A percentile compares a stretch with the other conserved stretches of the same genome.
These are phyloP conservation scores for Hetaerina titia DNA, from an alignment of 2,888 invertebrate genomes.

Conservation along the genomic window DNA sequence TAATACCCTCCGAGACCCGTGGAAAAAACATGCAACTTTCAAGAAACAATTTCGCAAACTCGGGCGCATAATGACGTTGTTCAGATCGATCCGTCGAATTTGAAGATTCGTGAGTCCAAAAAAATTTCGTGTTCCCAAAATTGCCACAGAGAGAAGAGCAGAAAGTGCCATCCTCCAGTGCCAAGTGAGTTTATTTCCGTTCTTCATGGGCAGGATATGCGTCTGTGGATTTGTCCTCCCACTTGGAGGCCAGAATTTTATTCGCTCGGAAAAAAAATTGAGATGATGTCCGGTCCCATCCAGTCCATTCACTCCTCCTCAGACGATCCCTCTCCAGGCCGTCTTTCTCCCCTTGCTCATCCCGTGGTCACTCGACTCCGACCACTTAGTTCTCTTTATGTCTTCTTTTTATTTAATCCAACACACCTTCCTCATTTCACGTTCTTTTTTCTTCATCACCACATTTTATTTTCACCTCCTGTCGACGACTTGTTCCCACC, in stretches of 20 bases:
- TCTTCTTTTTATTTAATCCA: not conserved
- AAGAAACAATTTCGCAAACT: not conserved
- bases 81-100: not conserved
- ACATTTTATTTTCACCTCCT: not conserved
- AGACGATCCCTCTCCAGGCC: not conserved
- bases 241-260: not conserved
- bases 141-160: not conserved
- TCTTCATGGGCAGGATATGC: not conserved
- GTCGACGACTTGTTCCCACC: not conserved
- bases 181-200: not conserved
- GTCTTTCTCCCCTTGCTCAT: not conserved
- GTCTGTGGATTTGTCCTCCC: not conserved
- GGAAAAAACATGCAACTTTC: not conserved
- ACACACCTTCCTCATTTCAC: not conserved
- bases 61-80: not conserved
- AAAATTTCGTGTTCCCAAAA: not conserved
- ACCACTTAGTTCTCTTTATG: not conserved
- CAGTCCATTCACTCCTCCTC: too few species aligned
- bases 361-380: not conserved
- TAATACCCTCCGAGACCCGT: too few species aligned
- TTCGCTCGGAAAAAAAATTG: not conserved
- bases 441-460: not conserved
- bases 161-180: slow-evolving; percentile 1
- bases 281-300: not conserved
- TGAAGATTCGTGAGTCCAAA: not conserved